Percentiles rank a stretch among this genome's conserved stretches.
phyloP scores from a whole-genome alignment of 2,797 vertebrate genomes.

The Muraenolepis orangiensis region DNA sequence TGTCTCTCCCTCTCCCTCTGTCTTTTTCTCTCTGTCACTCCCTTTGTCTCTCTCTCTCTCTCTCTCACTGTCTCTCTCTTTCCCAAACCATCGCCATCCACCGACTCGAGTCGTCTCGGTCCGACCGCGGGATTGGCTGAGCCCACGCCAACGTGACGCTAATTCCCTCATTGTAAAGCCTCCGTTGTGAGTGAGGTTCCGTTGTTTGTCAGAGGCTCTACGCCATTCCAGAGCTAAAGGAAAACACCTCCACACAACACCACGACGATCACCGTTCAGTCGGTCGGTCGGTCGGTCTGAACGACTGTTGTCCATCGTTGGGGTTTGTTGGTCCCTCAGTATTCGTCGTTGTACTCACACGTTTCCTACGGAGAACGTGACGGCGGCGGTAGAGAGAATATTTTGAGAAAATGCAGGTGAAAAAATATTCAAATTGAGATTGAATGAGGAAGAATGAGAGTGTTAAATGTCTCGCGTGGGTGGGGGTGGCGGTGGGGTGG shows the following conservation, averaged over 20 bases:
- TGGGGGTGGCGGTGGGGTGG: too few species aligned
- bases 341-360: not conserved
- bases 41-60: too few species aligned
- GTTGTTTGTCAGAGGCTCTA: not conserved
- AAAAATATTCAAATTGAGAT: not conserved
- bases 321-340: not conserved
- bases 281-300: too few species aligned
- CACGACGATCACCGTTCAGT: too few species aligned
- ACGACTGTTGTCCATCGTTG: too few species aligned
- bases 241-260: too few species aligned
- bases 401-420: not conserved
- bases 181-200: not conserved
- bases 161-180: not conserved
- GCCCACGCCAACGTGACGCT: not conserved
- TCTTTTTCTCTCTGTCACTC: too few species aligned
- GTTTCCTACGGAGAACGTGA: not conserved
- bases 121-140: not conserved
- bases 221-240: not conserved
- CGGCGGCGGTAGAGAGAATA: not conserved
- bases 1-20: too few species aligned
- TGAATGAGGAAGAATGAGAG: not conserved
- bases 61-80: not conserved
- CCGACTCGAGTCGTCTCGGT: not conserved
- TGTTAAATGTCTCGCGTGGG: too few species aligned
- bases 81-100: not conserved